These are phyloP conservation scores for Amazona guildingii DNA, from an alignment of 2,113 vertebrate genomes.

Conservation along the genomic window DNA sequence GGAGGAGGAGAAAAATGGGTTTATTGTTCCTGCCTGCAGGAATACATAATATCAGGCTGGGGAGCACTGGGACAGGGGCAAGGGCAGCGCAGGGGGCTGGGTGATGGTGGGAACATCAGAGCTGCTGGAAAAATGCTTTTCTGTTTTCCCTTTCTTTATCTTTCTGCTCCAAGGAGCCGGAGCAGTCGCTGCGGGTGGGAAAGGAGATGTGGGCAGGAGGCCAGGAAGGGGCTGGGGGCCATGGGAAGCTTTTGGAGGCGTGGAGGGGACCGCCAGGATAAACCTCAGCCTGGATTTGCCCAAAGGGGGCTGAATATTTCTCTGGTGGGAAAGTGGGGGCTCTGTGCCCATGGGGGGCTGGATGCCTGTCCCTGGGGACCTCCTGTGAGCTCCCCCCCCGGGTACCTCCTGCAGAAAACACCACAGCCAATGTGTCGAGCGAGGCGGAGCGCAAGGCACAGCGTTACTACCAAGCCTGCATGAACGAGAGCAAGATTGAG, in stretches of 20 bases:
- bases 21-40: slow-evolving; percentile 21
- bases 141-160: slow-evolving; percentile 28
- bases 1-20: neutral
- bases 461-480: slow-evolving; percentile 91
- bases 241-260: neutral
- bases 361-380: neutral
- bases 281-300: neutral
- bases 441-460: slow-evolving; percentile 90
- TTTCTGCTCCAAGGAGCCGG: neutral
- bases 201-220: neutral
- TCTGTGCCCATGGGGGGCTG: rapidly evolving
- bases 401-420: slow-evolving; percentile 80
- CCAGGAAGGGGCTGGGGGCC: neutral
- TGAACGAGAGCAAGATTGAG: slow-evolving; percentile 93
- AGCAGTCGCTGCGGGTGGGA: neutral
- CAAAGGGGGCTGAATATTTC: neutral
- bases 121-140: neutral
- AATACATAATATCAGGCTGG: neutral
- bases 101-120: neutral
- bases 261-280: rapidly evolving
- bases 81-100: neutral
- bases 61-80: neutral
- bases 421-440: slow-evolving; percentile 79
- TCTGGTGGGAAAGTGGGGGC: neutral
- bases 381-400: neutral